Conservation (phyloP, 1,140 invertebrate genomes). For the Bombus terrestris region DNA sequence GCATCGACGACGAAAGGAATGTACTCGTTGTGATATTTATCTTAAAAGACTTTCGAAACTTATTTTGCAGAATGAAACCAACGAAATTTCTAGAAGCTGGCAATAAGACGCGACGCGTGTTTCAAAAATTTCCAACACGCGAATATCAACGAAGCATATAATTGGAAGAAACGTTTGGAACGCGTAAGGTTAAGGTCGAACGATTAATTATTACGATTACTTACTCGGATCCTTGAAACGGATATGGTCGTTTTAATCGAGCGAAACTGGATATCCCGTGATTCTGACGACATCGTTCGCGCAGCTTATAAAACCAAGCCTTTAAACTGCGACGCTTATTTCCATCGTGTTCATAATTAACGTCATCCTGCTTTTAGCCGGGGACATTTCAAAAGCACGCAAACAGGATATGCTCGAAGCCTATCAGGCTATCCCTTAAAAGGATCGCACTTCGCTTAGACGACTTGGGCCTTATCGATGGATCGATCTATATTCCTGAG, state of each 20-base stretch:
- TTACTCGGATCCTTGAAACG: not conserved
- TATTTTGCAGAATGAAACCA: too few species aligned
- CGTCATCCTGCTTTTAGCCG: slow-evolving; percentile 21
- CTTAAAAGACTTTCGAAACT: too few species aligned
- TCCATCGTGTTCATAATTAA: not conserved
- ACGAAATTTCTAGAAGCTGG: too few species aligned
- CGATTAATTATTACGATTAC: slow-evolving; percentile 5
- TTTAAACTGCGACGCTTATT: not conserved
- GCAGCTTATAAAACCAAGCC: not conserved
- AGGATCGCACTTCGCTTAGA: slow-evolving; percentile 7
- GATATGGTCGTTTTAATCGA: not conserved
- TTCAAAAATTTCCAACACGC: too few species aligned
- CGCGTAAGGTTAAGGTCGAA: too few species aligned
- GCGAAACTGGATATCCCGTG: slow-evolving; percentile 9
- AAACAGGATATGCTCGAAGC: slow-evolving; percentile 19
- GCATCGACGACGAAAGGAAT: accelerated
- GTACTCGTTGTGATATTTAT: too few species aligned
- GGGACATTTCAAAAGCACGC: slow-evolving; percentile 14
- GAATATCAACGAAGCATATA: not conserved
- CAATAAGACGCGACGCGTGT: too few species aligned
- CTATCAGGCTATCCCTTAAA: not conserved
- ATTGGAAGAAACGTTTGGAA: not conserved
- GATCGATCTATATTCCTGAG: slow-evolving; percentile 6
- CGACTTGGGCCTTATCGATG: not conserved
- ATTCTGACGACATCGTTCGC: not conserved